A percentile compares a stretch with the other conserved stretches of the same genome.
Conservation (phyloP, 2,113 vertebrate genomes). For the Tachysurus vachellii region DNA sequence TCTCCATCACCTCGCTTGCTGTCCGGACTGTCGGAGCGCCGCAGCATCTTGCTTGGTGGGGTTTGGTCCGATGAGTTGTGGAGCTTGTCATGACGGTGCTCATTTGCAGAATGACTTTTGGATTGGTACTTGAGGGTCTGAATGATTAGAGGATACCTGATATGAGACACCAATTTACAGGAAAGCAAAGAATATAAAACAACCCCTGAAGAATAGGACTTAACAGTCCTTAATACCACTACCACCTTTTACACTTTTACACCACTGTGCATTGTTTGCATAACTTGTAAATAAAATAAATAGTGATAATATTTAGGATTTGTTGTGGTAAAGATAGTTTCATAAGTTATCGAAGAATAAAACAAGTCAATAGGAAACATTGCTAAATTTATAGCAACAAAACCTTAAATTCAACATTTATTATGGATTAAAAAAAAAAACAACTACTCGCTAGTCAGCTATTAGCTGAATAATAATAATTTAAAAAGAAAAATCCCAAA, state of each 20-base stretch:
- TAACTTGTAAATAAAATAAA: background rate
- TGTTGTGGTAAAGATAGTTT: too few species aligned
- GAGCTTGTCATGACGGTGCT: conserved; percentile 96
- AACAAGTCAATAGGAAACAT: background rate
- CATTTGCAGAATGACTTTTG: conserved; percentile 91
- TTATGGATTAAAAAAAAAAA: background rate
- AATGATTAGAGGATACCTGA: conserved; percentile 34
- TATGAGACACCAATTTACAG: background rate
- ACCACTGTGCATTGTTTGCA: background rate
- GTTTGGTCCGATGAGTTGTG: conserved; percentile 90
- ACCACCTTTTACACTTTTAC: background rate
- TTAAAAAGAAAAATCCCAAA: background rate
- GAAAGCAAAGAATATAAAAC: background rate
- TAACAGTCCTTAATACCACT: background rate
- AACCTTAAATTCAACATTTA: background rate
- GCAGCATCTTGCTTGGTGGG: conserved; percentile 94
- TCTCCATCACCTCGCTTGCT: conserved; percentile 87
- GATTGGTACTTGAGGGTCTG: conserved; percentile 97
- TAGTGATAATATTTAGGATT: background rate
- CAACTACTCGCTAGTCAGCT: background rate
- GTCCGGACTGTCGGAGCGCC: conserved; percentile 94
- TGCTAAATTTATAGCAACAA: background rate
- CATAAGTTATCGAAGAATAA: too few species aligned
- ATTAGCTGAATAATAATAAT: background rate
- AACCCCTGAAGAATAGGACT: background rate